phyloP scores from a whole-genome alignment of 2,113 vertebrate species.

The Pseudolaguvia tuberculata region DNA sequence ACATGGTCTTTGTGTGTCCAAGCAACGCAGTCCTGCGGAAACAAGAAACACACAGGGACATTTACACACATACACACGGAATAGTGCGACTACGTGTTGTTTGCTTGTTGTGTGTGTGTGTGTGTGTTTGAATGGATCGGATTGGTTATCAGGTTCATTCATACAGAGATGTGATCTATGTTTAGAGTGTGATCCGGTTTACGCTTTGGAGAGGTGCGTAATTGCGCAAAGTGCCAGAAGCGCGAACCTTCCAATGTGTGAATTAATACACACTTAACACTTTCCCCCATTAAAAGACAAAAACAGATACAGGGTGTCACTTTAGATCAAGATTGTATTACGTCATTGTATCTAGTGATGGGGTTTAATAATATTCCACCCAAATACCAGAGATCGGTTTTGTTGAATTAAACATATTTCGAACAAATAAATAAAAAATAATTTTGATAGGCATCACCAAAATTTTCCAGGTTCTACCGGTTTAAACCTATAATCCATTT shows the following conservation, averaged over 20 bases:
- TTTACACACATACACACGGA: constrained; percentile 20
- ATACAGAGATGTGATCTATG: constrained; percentile 1
- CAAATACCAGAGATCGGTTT: neutral
- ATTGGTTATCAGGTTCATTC: constrained; percentile 11
- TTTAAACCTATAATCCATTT: no score
- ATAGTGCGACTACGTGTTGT: neutral
- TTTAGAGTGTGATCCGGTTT: neutral
- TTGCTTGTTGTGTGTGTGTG: neutral
- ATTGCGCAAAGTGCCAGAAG: neutral
- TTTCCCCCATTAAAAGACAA: no score
- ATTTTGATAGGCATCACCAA: neutral
- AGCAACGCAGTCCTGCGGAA: constrained; percentile 66
- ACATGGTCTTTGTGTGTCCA: constrained; percentile 68
- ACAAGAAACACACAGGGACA: constrained; percentile 37
- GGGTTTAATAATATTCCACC: neutral
- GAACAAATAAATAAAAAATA: neutral
- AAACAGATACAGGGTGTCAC: no score
- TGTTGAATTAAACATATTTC: neutral
- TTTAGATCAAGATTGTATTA: no score
- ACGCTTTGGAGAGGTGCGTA: neutral
- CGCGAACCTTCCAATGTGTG: neutral
- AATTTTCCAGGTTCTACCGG: neutral
- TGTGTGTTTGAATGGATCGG: constrained; percentile 20
- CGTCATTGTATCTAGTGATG: neutral
- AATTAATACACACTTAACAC: neutral